phyloP scores from a whole-genome alignment of 1,140 invertebrate genomes.

The Brachionus calyciflorus region DNA sequence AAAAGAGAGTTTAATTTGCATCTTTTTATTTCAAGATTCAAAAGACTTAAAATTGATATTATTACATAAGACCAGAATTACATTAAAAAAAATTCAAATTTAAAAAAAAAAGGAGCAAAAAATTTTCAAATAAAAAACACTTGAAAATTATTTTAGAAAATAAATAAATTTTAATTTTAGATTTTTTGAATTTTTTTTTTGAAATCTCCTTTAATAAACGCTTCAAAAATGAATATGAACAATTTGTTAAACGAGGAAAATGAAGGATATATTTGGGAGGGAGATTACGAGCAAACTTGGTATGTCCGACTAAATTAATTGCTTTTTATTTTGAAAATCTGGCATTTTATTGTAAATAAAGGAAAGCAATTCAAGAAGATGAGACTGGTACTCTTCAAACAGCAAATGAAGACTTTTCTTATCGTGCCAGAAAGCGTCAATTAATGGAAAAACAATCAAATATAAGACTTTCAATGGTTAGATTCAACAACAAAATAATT shows the following conservation, averaged over 20 bases:
- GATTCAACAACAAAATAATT: constrained; percentile 20
- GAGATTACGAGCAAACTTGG: constrained; percentile 76
- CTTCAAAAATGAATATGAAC: constrained; percentile 45
- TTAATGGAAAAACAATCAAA: constrained; percentile 70
- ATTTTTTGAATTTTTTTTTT: no score
- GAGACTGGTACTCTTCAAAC: constrained; percentile 83
- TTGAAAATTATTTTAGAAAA: no score
- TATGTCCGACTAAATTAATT: constrained; percentile 47
- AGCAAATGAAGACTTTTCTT: constrained; percentile 82
- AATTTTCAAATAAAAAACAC: no score
- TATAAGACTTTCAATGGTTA: constrained; percentile 78
- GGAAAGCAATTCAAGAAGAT: constrained; percentile 94
- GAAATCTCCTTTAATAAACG: no score
- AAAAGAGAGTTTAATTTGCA: no score
- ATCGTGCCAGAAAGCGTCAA: constrained; percentile 77
- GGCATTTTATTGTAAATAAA: constrained; percentile 59
- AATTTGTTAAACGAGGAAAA: constrained; percentile 70
- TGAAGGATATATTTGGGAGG: constrained; percentile 92
- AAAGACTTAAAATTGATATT: no score
- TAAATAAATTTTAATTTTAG: no score
- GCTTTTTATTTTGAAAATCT: constrained; percentile 47
- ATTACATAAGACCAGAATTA: no score
- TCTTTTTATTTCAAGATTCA: no score
- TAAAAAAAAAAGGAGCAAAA: no score
- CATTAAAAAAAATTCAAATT: no score